Conservation (phyloP, 2,113 vertebrate genomes). For the Eira barbara region DNA sequence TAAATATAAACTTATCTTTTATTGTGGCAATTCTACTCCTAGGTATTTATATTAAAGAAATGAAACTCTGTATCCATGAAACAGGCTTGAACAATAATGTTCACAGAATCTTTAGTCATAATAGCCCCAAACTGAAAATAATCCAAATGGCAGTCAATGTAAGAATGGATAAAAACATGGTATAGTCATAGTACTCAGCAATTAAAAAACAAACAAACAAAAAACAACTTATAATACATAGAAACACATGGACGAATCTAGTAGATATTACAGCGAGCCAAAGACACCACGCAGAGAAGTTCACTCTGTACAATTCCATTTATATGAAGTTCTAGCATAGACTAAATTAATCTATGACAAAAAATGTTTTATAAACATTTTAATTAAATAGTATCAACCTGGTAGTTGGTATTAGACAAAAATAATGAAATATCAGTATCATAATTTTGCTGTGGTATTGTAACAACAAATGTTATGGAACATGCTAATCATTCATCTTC, state of each 20-base stretch:
- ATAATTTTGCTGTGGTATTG: background rate
- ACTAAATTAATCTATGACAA: background rate
- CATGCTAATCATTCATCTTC: background rate
- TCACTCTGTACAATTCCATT: background rate
- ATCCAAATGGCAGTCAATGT: background rate
- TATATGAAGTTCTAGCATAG: background rate
- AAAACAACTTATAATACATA: background rate
- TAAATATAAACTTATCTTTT: background rate
- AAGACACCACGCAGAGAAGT: background rate
- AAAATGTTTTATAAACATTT: background rate
- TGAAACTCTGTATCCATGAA: background rate
- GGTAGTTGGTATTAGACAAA: background rate
- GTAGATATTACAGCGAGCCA: background rate
- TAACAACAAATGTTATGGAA: background rate
- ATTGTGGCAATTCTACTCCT: background rate
- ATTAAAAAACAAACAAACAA: background rate
- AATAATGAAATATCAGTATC: background rate
- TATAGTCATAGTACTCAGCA: background rate
- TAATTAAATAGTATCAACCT: background rate
- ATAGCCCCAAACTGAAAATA: background rate
- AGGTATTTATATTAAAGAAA: conserved; percentile 3
- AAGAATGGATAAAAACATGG: background rate
- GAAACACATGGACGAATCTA: background rate
- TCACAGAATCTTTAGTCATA: background rate
- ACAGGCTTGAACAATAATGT: background rate